phyloP scores from a whole-genome alignment of 1,140 invertebrate genomes.

The Nasonia giraulti region DNA sequence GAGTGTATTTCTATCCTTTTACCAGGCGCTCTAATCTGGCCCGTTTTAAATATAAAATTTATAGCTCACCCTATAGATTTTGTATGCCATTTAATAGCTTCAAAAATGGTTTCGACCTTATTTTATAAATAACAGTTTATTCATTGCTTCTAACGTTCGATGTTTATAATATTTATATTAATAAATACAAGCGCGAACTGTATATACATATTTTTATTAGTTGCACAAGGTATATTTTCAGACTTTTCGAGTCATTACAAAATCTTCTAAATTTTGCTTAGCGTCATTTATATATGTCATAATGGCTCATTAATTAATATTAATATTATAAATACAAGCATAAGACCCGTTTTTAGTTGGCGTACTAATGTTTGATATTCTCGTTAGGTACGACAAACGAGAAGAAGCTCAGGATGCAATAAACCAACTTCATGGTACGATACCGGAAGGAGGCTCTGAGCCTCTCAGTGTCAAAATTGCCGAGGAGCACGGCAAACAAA shows the following conservation, averaged over 20 bases:
- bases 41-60: slow-evolving; percentile 50
- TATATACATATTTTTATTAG: slow-evolving; percentile 4
- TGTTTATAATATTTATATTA: not conserved
- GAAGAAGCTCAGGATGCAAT: slow-evolving; percentile 94
- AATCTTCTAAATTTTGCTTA: too few relatives aligned
- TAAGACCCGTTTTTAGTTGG: not conserved
- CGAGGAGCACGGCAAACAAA: slow-evolving; percentile 94
- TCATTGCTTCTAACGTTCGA: not conserved
- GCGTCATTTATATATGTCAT: not conserved
- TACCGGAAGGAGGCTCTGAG: slow-evolving; percentile 88
- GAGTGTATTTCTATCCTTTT: slow-evolving; percentile 62
- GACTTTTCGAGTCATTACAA: not conserved
- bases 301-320: not conserved
- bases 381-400: slow-evolving; percentile 82
- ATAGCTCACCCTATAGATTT: slow-evolving; percentile 37
- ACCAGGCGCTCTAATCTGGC: not conserved
- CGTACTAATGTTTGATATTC: slow-evolving; percentile 22
- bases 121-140: slow-evolving; percentile 38
- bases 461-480: slow-evolving; percentile 91
- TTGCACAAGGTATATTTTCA: slow-evolving; percentile 19
- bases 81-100: slow-evolving; percentile 37
- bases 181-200: too few relatives aligned
- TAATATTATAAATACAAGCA: not conserved
- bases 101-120: slow-evolving; percentile 40
- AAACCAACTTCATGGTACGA: slow-evolving; percentile 86